A percentile compares a stretch with the other conserved stretches of the same genome.
Conservation (phyloP, 2,797 vertebrate species). For the Aldrovandia affinis region DNA sequence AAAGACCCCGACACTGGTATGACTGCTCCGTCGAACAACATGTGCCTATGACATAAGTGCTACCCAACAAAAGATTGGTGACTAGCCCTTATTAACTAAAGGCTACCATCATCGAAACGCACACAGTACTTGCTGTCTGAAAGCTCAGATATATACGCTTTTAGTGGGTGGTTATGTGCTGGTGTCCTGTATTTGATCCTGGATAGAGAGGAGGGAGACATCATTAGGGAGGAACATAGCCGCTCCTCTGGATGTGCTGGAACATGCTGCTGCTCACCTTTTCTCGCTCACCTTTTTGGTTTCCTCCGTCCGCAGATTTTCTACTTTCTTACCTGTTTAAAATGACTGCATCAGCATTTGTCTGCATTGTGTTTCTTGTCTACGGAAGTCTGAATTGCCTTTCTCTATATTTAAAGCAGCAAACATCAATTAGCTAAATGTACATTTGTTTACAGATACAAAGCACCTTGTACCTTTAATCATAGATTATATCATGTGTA, state of each 20-base stretch:
- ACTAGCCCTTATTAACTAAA: constrained; percentile 1
- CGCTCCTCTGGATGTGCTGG: constrained; percentile 54
- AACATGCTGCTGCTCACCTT: constrained; percentile 43
- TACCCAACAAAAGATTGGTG: constrained; percentile 14
- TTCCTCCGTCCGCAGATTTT: neutral
- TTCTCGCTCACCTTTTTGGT: neutral
- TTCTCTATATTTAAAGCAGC: neutral
- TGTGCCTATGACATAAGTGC: constrained; percentile 3
- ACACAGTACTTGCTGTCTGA: neutral
- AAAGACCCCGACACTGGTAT: constrained; percentile 91
- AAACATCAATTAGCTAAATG: neutral
- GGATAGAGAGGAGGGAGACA: constrained; percentile 35
- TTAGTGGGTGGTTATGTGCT: constrained; percentile 30
- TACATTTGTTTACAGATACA: neutral
- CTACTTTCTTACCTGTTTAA: neutral
- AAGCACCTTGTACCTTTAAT: neutral
- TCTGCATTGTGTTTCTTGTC: neutral
- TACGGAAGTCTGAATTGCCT: neutral
- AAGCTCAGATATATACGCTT: neutral
- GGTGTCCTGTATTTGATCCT: constrained; percentile 50
- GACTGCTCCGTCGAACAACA: constrained; percentile 21
- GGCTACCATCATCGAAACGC: neutral
- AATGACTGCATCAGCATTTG: constrained; percentile 7
- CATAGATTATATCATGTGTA: neutral
- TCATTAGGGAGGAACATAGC: constrained; percentile 41